These are phyloP conservation scores for Tenualosa ilisha DNA, from an alignment of 2,797 vertebrate genomes.

Conservation along the genomic window DNA sequence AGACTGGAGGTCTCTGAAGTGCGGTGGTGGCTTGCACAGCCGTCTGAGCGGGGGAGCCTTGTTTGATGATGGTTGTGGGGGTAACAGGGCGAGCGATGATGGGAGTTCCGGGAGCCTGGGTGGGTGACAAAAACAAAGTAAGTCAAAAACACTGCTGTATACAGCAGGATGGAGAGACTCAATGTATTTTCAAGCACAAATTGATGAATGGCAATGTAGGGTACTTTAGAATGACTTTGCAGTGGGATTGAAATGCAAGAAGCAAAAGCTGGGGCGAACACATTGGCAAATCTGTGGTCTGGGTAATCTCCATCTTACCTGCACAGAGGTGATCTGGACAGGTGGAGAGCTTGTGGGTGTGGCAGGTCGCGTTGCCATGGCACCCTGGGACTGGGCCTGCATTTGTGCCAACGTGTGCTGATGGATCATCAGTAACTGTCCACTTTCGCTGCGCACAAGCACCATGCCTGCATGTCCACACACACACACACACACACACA, in stretches of 20 bases:
- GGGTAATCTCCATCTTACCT: slow-evolving; percentile 70
- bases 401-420: slow-evolving; percentile 94
- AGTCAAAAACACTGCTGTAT: background rate
- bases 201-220: background rate
- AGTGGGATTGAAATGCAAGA: background rate
- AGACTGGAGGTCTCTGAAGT: slow-evolving; percentile 85
- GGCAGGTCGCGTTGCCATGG: slow-evolving; percentile 87
- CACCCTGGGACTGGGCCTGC: slow-evolving; percentile 89
- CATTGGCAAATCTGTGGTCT: background rate
- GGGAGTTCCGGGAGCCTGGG: slow-evolving; percentile 85
- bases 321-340: slow-evolving; percentile 84
- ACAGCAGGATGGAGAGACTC: background rate
- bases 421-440: slow-evolving; percentile 93
- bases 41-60: slow-evolving; percentile 83
- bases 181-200: background rate
- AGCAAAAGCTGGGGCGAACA: background rate
- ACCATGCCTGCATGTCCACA: slow-evolving; percentile 84
- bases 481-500: background rate
- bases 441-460: slow-evolving; percentile 91
- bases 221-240: background rate
- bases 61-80: slow-evolving; percentile 89
- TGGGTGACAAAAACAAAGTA: background rate
- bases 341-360: slow-evolving; percentile 84
- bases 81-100: slow-evolving; percentile 88
- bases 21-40: slow-evolving; percentile 82